Evolutionary conservation across 1,140 invertebrate species (phyloP), one percentile per base, ranked within the genome.

Genomic region (Temnothorax curvispinosus): DNA sequence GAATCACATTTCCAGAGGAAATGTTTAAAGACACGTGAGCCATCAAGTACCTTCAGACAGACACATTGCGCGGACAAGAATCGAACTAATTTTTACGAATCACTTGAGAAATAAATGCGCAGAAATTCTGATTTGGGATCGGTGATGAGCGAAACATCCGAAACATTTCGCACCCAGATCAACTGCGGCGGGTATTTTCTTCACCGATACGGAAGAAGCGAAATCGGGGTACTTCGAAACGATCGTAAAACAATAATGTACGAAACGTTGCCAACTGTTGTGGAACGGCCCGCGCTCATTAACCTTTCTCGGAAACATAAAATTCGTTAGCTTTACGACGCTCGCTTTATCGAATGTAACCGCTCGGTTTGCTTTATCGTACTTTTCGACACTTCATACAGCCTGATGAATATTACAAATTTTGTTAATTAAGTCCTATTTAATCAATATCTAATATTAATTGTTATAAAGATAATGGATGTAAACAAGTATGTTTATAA

Each of bases 181-280:
- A 67, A n/a, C 38, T 18, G n/a, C 44, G 67, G n/a, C 44, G 6
- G 18, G n/a, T 35, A 64, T 62, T 77, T 27, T 85, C 56, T 32
- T 62, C 21, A 21, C 35, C 41, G 41, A 18, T 38, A 38, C 7
- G 13, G 18, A 74, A 62, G 41, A 64, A 62, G 32, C 52, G 56
- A 60, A 13, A 47, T 9, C 21, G 15, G 56, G 80, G 5, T 84
- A 50, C 67, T 74, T 82, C 9, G 27, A 15, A 56, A 35, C 52
- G 67, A 60, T 60, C 80, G 80, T 84, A 84, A 84, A 84, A 84
- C 54, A 54, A 74, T 84, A 74, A 84, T 50, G 56, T 47, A 60
- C 38, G 56, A 60, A 74, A 60, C 52, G 18, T 75, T 74, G 44
- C 44, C 52, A 74, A 74, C 69, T 50, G 32, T 50, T 50, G 69